These are phyloP conservation scores for Aquatica leii DNA, from an alignment of 2,888 invertebrate genomes.

Conservation along the genomic window DNA sequence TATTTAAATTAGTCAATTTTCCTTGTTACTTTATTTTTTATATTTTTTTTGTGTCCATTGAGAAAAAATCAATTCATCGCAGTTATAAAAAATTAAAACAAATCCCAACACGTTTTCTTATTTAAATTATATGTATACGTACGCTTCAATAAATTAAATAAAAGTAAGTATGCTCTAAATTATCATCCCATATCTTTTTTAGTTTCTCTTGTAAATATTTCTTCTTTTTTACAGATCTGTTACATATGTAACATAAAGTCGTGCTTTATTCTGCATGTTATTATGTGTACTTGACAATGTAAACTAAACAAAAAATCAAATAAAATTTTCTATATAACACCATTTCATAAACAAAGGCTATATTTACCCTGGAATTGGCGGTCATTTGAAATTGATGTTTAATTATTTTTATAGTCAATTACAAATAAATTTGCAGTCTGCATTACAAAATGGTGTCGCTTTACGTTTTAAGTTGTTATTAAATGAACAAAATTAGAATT, in stretches of 20 bases:
- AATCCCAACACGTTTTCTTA: no score
- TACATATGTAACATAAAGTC: constrained; percentile 36
- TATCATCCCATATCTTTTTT: no score
- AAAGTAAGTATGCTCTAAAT: no score
- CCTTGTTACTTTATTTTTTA: no score
- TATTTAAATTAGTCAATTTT: no score
- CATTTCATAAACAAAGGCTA: constrained; percentile 36
- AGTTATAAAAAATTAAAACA: no score
- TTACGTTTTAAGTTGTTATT: constrained; percentile 18
- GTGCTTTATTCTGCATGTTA: constrained; percentile 37
- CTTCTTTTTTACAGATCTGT: constrained; percentile 36
- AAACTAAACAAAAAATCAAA: constrained; percentile 25
- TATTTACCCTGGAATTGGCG: constrained; percentile 39
- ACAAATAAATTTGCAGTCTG: constrained; percentile 29
- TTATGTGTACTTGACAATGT: constrained; percentile 27
- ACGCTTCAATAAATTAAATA: no score
- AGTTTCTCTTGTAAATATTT: constrained; percentile 36
- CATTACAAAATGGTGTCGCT: constrained; percentile 34
- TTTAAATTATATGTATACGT: no score
- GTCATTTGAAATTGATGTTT: constrained; percentile 31
- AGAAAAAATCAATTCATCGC: no score
- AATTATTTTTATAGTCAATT: constrained; percentile 24
- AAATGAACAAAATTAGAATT: constrained; percentile 2
- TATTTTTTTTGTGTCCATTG: no score
- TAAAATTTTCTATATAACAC: constrained; percentile 23